A percentile compares a stretch with the other conserved stretches of the same genome.
Conservation (phyloP, 2,888 invertebrate species). For the Drosophila fulvimacula region DNA sequence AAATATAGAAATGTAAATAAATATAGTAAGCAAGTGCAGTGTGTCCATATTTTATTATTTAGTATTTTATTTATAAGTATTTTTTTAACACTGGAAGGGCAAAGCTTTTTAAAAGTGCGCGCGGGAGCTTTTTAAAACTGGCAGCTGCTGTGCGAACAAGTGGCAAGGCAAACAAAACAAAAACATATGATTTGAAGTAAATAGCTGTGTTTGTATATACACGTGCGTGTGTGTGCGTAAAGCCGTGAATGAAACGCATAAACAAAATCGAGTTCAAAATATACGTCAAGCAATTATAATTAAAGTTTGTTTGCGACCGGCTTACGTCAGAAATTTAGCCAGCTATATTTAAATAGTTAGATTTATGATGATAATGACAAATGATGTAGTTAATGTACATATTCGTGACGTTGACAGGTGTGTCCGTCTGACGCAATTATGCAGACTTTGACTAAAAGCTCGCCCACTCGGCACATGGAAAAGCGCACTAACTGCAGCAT, state of each 20-base stretch:
- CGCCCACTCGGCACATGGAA: constrained; percentile 4
- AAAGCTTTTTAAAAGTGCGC: constrained; percentile 9
- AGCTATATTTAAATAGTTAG: constrained; percentile 9
- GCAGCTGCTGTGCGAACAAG: constrained; percentile 63
- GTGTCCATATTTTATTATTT: constrained; percentile 8
- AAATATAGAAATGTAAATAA: constrained; percentile 1
- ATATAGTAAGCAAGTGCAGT: neutral
- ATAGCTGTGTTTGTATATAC: constrained; percentile 2
- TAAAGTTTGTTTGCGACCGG: constrained; percentile 8
- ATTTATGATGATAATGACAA: constrained; percentile 19
- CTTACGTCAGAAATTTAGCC: constrained; percentile 3
- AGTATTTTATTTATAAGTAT: no score
- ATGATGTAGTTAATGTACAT: neutral
- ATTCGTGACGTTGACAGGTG: constrained; percentile 22
- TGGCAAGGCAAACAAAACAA: constrained; percentile 72
- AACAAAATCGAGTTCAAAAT: constrained; percentile 9
- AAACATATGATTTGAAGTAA: constrained; percentile 49
- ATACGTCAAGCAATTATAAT: constrained; percentile 14
- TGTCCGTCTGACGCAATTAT: constrained; percentile 23
- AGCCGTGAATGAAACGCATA: constrained; percentile 21
- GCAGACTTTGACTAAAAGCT: constrained; percentile 20
- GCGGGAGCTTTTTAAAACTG: constrained; percentile 31
- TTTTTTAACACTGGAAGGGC: constrained; percentile 26
- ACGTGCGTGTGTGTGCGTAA: constrained; percentile 1
- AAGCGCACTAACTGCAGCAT: constrained; percentile 22